These are phyloP conservation scores for Trichogramma dendrolimi DNA, from an alignment of 2,888 invertebrate genomes.

Conservation along the genomic window DNA sequence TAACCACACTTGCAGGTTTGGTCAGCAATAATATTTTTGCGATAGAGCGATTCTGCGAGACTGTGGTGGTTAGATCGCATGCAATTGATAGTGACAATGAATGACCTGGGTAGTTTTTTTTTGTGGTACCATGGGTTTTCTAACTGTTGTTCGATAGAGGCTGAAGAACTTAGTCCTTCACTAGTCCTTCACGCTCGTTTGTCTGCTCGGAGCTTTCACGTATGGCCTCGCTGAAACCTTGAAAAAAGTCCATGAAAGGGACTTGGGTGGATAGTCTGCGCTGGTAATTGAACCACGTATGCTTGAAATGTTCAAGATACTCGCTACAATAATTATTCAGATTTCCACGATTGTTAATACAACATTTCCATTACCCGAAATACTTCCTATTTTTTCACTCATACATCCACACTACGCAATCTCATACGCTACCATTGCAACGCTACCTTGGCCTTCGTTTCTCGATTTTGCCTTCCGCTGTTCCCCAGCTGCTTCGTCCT, in stretches of 20 bases:
- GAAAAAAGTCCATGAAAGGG: slow-evolving; percentile 12
- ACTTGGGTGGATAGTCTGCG: not conserved
- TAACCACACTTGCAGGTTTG: slow-evolving; percentile 15
- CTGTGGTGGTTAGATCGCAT: slow-evolving; percentile 14
- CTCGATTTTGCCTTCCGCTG: too few relatives aligned
- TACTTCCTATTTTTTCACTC: too few relatives aligned
- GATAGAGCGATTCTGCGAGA: slow-evolving; percentile 11
- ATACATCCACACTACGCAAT: too few relatives aligned
- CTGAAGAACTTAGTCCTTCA: slow-evolving; percentile 11
- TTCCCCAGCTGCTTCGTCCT: too few relatives aligned
- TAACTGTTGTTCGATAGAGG: not conserved
- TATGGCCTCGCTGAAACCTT: slow-evolving; percentile 1
- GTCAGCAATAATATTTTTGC: slow-evolving; percentile 13
- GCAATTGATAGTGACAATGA: slow-evolving; percentile 8
- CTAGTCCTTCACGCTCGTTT: slow-evolving; percentile 4
- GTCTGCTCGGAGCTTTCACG: slow-evolving; percentile 4
- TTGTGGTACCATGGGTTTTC: slow-evolving; percentile 11
- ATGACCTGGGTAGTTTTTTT: slow-evolving; percentile 4
- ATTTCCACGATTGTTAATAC: too few relatives aligned
- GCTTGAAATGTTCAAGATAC: too few relatives aligned
- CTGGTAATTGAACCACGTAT: not conserved
- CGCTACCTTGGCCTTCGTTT: too few relatives aligned
- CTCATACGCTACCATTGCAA: too few relatives aligned
- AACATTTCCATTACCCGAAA: too few relatives aligned
- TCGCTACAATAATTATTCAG: too few relatives aligned